A percentile compares a stretch with the other conserved stretches of the same genome.
Conservation (phyloP, 2,113 vertebrate genomes). For the Laterallus jamaicensis region DNA sequence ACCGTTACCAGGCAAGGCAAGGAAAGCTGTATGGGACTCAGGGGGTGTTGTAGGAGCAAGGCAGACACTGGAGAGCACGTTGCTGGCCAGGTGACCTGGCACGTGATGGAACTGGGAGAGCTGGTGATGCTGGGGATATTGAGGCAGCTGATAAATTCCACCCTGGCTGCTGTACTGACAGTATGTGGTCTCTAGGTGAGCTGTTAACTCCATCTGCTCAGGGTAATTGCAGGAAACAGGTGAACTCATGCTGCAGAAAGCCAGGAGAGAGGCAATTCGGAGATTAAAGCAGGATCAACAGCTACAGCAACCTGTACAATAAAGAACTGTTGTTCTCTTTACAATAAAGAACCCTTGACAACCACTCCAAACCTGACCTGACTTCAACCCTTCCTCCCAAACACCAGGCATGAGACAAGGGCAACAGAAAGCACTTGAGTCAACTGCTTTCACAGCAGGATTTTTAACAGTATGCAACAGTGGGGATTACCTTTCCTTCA, state of each 20-base stretch:
- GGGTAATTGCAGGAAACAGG: constrained; percentile 68
- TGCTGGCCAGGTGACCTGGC: constrained; percentile 66
- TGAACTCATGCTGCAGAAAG: constrained; percentile 10
- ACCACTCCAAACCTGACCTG: neutral
- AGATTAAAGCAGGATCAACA: neutral
- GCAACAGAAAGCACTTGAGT: neutral
- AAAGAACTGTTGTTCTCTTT: neutral
- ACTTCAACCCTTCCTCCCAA: neutral
- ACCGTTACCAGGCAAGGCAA: constrained; percentile 59
- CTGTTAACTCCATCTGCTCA: constrained; percentile 49
- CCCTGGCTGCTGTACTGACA: constrained; percentile 73
- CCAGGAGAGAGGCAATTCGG: neutral
- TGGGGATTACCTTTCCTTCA: neutral
- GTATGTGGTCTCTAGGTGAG: constrained; percentile 66
- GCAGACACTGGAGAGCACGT: constrained; percentile 41
- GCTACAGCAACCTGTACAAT: neutral
- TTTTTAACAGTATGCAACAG: neutral
- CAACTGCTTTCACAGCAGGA: neutral
- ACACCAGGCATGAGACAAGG: neutral
- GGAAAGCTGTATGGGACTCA: constrained; percentile 71
- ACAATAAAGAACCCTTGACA: neutral
- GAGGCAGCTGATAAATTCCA: constrained; percentile 47
- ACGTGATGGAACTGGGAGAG: constrained; percentile 68
- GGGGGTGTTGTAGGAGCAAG: constrained; percentile 74
- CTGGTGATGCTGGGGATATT: constrained; percentile 53